Evolutionary conservation across 2,113 vertebrate species (phyloP), one percentile per base, ranked within the genome.

Genomic region (Semicossyphus pulcher): DNA sequence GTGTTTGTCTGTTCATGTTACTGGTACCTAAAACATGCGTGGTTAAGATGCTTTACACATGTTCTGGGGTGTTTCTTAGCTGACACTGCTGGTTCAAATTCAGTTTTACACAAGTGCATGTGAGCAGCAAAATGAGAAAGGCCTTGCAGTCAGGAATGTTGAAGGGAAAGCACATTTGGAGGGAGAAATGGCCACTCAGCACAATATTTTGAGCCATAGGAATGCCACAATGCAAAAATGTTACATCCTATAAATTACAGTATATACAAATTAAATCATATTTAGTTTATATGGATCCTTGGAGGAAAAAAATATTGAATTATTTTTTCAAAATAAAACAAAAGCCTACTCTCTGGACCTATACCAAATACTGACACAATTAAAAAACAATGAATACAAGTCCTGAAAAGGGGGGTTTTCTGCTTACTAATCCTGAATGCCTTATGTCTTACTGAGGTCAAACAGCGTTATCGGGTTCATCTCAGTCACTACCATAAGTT

Each of bases 111-210:
- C 54, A 58, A 73, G 71, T 69, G 70, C 62, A 69, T 53, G 69
- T 44, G 77, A 72, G 49, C 70, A 81, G 78, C 62, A 65, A 29
- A 59, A 31, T n/a, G 36, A 72, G 71, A 72, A 81, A 84, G 42
- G 78, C 74, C 81, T 84, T 31, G 70, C 66, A 72, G 78, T 77
- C 74, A 73, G 47, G 47, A 74, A 81, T 72, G 74, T 61, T 76
- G 51, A 72, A 71, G 74, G 65, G 48, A 66, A 76, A 84, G 81
- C 75, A 76, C 23, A 81, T 81, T 76, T 69, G 31, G 59, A 53
- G 18, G 47, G 26, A 57, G 49, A 68, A 65, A 4, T 75, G 47
- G 41, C 54, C 5, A 59, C 77, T 75, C 77, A 81, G 77, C 85
- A 72, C 12, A 31, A 54, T 44, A 48, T 62, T 54, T 21, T 39